Evolutionary conservation across 2,888 invertebrate species (phyloP).

Genomic region (Cerceris ruficornis): DNA sequence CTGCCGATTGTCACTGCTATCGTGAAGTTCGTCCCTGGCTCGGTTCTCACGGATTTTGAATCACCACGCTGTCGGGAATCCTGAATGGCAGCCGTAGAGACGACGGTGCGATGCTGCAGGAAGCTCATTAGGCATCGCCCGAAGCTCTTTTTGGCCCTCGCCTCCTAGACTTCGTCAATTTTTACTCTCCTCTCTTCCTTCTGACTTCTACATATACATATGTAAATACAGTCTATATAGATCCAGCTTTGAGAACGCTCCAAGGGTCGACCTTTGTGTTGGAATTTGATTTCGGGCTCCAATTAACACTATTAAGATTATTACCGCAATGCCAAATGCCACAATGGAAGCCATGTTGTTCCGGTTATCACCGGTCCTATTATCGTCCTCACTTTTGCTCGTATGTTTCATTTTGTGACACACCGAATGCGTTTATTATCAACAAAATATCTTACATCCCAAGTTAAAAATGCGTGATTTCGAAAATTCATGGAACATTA

Average conservation of each 20-base stretch:
- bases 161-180: conserved; percentile 58
- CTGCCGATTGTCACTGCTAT: conserved; percentile 62
- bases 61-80: conserved; percentile 47
- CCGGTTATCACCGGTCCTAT: no score
- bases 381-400: no score
- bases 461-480: no score
- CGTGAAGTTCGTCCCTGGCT: conserved; percentile 38
- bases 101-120: conserved; percentile 71
- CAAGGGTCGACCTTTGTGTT: no score
- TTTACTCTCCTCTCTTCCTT: conserved; percentile 24
- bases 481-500: no score
- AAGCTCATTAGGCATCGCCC: conserved; percentile 81
- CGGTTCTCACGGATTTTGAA: conserved; percentile 47
- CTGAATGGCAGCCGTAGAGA: conserved; percentile 61
- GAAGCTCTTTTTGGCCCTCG: conserved; percentile 74
- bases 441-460: no score
- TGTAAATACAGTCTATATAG: conserved; percentile 13
- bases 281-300: conserved; percentile 9
- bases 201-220: conserved; percentile 10
- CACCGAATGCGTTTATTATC: no score
- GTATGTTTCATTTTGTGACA: no score
- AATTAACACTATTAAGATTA: conserved; percentile 15
- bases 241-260: not conserved
- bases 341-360: no score
- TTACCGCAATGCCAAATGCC: not conserved